Base-by-base conservation (phyloP, 2,888 invertebrate species). In the Agriopis aurantiaria region DNA sequence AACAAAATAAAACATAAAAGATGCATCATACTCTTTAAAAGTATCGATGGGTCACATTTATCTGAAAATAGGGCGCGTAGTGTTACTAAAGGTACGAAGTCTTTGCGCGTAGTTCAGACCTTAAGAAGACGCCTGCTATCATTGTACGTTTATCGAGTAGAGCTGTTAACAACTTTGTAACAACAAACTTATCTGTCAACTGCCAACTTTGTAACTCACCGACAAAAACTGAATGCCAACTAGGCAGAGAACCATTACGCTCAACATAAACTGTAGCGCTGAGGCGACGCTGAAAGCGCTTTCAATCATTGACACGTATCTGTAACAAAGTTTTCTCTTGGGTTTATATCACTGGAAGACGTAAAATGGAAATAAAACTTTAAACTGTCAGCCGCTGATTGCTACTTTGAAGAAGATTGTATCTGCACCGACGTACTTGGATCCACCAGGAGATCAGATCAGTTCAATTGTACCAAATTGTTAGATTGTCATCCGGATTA, bases 251-350 rank as follows among this genome's bases (percentile, higher is more conserved):
- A 95, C 94, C 91, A 94, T 93, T 3, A 90, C 94, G 78, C 94
- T 94, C 72, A 94, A 78, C 94, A 95, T 94, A 75, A 95, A 93
- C 79, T 95, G 94, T 61, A 94, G 81, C 49, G 89, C 93, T 51
- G 94, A 94, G 12, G 94, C 92, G 73, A 94, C 79, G 77, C 94
- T 94, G 78, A 94, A 95, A 53, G 94, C 92, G 71, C 84, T 85
- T 81, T 94, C 94, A 68, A 95, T 91, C 92, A 93, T 91, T 43
- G 91, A 86, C 64, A 94, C 93, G 79, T 93, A 95, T 79, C 94
- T 94, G 86, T 79, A 90, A 90, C 49, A 65, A 68, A 67, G 69
- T 69, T 77, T 73, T 73, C 72, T 73, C 68, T 65, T 65, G 60
- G 48, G 45, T 55, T 69, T 65, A 59, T 68, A 59, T 49, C 43